Evolutionary conservation across 1,140 invertebrate genomes (phyloP).

Genomic region (Aphidius gifuensis): DNA sequence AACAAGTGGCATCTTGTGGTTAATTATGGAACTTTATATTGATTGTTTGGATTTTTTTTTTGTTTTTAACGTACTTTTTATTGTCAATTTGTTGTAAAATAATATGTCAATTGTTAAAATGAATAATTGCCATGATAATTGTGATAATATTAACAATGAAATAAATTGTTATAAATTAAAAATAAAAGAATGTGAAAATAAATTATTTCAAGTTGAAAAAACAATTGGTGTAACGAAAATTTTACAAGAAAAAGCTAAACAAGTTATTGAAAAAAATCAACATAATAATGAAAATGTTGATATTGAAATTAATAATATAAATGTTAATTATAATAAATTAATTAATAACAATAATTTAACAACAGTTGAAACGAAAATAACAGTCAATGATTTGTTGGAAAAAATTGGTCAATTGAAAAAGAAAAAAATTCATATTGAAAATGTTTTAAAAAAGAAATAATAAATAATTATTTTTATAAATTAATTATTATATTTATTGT

Average conservation of each 20-base stretch:
- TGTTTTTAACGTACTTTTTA: too few species aligned
- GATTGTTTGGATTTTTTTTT: neutral
- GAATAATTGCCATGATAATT: neutral
- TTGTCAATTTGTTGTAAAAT: too few species aligned
- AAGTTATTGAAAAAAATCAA: conserved; percentile 18
- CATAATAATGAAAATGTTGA: conserved; percentile 14
- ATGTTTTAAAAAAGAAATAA: conserved; percentile 16
- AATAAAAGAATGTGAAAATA: conserved; percentile 16
- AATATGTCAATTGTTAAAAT: neutral
- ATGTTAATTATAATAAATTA: conserved; percentile 21
- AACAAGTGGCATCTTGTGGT: neutral
- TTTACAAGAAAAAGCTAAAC: conserved; percentile 20
- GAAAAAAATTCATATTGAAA: conserved; percentile 12
- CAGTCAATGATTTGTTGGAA: conserved; percentile 3
- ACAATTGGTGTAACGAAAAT: conserved; percentile 24
- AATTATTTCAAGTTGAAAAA: conserved; percentile 22
- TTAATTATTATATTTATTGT: conserved; percentile 5
- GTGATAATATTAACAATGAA: conserved; percentile 11
- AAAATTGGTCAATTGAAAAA: conserved; percentile 22
- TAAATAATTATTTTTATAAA: neutral
- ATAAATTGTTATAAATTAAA: conserved; percentile 19
- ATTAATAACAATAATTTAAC: neutral
- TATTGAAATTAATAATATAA: conserved; percentile 18
- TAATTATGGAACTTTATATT: neutral
- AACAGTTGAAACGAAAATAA: neutral